Conservation (phyloP, 2,113 vertebrate species). For the Plecturocebus donacophilus region DNA sequence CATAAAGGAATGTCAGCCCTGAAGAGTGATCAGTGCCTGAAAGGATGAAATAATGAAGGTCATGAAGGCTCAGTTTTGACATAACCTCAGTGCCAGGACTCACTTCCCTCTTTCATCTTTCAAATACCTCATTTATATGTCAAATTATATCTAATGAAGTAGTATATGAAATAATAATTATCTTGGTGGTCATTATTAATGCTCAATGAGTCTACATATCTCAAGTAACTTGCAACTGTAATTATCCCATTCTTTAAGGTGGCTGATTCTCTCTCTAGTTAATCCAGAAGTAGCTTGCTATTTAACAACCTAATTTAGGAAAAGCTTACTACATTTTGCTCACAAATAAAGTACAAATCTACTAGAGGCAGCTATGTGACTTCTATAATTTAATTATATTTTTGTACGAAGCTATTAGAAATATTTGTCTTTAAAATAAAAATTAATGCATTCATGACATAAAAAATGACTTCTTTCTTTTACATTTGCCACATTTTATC, state of each 20-base stretch:
- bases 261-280: neutral
- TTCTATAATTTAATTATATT: neutral
- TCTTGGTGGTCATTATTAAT: slow-evolving; percentile 53
- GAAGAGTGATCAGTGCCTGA: slow-evolving; percentile 42
- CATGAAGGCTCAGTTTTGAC: slow-evolving; percentile 50
- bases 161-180: slow-evolving; percentile 60
- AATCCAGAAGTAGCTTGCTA: neutral
- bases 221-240: slow-evolving; percentile 40
- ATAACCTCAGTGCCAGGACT: neutral
- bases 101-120: slow-evolving; percentile 20
- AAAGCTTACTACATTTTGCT: neutral
- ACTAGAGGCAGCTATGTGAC: neutral
- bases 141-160: slow-evolving; percentile 51
- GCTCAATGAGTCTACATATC: slow-evolving; percentile 31
- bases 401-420: neutral
- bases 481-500: neutral
- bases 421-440: slow-evolving; percentile 6
- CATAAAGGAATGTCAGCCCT: slow-evolving; percentile 52
- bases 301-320: slow-evolving; percentile 42
- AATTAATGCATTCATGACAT: neutral
- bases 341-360: neutral
- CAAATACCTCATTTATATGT: slow-evolving; percentile 14
- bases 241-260: slow-evolving; percentile 39
- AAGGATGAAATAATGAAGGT: slow-evolving; percentile 46
- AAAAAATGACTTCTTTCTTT: neutral